Percentiles rank a stretch among this genome's conserved stretches.
Evolutionary conservation across 37 sponge, comb jelly and placozoan genomes (phyloP).

Genomic region (Mnemiopsis leidyi): DNA sequence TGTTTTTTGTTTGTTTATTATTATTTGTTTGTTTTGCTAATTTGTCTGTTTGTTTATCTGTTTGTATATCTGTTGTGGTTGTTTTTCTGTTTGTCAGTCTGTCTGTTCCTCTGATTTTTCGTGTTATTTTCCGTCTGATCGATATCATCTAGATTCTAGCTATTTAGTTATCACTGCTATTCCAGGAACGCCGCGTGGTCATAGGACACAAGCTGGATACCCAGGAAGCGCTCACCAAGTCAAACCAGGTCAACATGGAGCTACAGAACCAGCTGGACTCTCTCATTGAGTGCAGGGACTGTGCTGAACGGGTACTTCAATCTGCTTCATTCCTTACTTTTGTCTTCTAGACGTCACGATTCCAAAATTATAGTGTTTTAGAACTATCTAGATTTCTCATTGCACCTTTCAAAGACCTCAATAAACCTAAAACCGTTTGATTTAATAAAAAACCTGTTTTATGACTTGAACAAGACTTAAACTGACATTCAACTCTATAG

Average conservation of each 20-base stretch:
- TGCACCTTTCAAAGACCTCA: too few relatives aligned
- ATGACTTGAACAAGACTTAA: too few relatives aligned
- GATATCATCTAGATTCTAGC: neutral
- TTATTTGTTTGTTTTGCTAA: neutral
- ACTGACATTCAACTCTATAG: too few relatives aligned
- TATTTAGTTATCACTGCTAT: neutral
- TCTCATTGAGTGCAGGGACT: conserved; percentile 20
- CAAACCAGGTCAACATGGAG: conserved; percentile 60
- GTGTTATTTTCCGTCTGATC: neutral
- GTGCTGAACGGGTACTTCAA: neutral
- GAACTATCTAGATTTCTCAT: too few relatives aligned
- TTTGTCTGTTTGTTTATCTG: neutral
- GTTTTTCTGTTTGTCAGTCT: neutral
- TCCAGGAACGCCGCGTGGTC: conserved; percentile 11
- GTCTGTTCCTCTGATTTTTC: neutral
- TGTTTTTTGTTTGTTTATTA: neutral
- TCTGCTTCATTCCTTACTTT: too few relatives aligned
- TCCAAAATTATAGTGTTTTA: too few relatives aligned
- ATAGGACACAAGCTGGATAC: conserved; percentile 46
- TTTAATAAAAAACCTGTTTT: too few relatives aligned
- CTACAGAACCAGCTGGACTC: conserved; percentile 5
- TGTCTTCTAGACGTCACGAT: too few relatives aligned
- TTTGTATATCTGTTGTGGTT: neutral
- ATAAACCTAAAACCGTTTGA: too few relatives aligned
- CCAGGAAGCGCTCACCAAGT: conserved; percentile 64